Evolutionary conservation across 2,797 vertebrate genomes (phyloP).

Genomic region (Dallia pectoralis): DNA sequence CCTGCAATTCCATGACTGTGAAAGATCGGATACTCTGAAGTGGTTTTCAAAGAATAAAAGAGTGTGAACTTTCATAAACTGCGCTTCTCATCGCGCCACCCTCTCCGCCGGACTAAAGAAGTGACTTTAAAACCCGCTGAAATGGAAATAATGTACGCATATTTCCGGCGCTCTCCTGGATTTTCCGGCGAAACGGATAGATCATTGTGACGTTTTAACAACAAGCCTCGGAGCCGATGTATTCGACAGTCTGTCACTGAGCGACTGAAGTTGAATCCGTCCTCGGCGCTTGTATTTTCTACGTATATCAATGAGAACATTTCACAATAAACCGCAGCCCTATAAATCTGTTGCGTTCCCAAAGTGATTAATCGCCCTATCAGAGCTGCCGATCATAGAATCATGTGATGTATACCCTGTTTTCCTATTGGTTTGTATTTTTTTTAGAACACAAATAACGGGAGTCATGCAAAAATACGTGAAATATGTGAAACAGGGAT

Average conservation of each 20-base stretch:
- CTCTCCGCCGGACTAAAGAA: background rate
- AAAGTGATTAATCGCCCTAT: constrained; percentile 17
- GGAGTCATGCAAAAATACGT: constrained; percentile 3
- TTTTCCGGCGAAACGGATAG: constrained; percentile 39
- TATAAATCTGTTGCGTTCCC: background rate
- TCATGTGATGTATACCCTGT: background rate
- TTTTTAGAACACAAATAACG: background rate
- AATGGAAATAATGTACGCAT: constrained; percentile 34
- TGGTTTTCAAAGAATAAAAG: constrained; percentile 12
- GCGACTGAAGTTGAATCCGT: constrained; percentile 31
- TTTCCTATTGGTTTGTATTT: background rate
- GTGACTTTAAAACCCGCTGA: constrained; percentile 24
- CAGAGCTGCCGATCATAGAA: background rate
- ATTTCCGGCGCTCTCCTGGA: constrained; percentile 29
- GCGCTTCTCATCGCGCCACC: constrained; percentile 17
- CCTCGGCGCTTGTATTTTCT: constrained; percentile 20
- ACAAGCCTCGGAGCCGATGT: constrained; percentile 29
- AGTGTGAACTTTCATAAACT: constrained; percentile 7
- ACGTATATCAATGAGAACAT: constrained; percentile 23
- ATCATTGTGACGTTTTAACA: constrained; percentile 34
- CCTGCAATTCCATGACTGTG: background rate
- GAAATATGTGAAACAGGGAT: background rate
- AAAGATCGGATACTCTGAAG: background rate
- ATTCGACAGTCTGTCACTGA: constrained; percentile 37
- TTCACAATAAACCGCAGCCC: constrained; percentile 13